Base-by-base conservation (phyloP, 2,113 vertebrate genomes). In the Lynx canadensis region DNA sequence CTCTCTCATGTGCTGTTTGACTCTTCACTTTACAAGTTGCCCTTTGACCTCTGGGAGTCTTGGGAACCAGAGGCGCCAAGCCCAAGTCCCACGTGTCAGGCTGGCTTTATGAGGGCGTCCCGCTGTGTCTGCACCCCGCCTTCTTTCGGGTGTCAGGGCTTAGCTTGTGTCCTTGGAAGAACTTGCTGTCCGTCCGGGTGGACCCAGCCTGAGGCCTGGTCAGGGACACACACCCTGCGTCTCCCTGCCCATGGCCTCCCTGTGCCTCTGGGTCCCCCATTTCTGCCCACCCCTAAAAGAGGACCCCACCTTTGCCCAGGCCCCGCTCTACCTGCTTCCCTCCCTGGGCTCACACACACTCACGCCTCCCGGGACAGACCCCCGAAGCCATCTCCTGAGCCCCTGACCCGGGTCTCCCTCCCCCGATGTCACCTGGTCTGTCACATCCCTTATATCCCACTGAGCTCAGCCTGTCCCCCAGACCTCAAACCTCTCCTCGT, bases 181-280 rank as follows among this genome's bases (percentile, higher is more conserved):
- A 23, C 27, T 21, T 14, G n/a, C 23, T 68, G 9, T 36, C 19
- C 4, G 16, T 29, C 19, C 4, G 16, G 21, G 29, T n/a, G 48
- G 48, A 25, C 29, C 7, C 5, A 0, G 23, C 69, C 69, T 63
- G 4, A 33, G 76, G 48, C 19, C 0, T 8, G 7, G 36, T 4
- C 0, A 3, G 57, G 69, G 27, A 79, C 76, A 5, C 23, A 0
- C 81, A 71, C 48, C 31, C 45, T 23, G 80, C 95, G 29, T 60
- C 41, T 13, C 1, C 92, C 33, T 14, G 10, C 68, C 89, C 8
- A 4, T 55, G 1, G 57, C 83, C 79, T 93, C 89, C 63, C 82
- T 97, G 23, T 97, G 98, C 38, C 88, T 98, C 55, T 97, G 98
- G 6, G 98, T 98, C 45, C 97, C 98, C 0, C 98, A 98, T 18